These are phyloP conservation scores for Labeo rohita DNA, from an alignment of 2,113 vertebrate species.

Conservation along the genomic window DNA sequence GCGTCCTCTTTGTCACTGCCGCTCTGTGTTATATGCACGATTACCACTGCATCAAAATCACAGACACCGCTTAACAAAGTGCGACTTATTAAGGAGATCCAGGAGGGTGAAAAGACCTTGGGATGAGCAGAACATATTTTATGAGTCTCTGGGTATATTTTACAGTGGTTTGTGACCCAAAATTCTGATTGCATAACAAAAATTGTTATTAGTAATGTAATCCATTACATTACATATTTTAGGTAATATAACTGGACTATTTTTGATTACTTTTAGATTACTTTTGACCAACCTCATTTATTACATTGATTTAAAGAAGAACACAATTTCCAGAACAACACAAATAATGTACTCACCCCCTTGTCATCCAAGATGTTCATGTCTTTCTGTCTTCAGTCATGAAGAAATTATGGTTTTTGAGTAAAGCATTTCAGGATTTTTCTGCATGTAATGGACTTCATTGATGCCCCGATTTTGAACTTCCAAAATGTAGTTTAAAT, in stretches of 20 bases:
- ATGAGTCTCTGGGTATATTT: background rate
- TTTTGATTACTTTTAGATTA: background rate
- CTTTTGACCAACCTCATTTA: too few species aligned
- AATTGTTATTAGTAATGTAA: background rate
- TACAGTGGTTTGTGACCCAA: background rate
- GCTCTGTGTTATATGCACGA: background rate
- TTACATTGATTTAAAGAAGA: too few species aligned
- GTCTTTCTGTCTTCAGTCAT: too few species aligned
- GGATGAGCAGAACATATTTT: background rate
- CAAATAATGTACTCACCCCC: too few species aligned
- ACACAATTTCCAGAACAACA: too few species aligned
- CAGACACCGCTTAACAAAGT: background rate
- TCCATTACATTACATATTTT: background rate
- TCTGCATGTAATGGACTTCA: too few species aligned
- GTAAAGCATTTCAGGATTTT: too few species aligned
- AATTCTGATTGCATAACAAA: background rate
- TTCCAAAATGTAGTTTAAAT: too few species aligned
- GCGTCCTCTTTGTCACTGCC: constrained; percentile 13
- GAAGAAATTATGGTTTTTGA: too few species aligned
- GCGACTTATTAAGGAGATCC: background rate
- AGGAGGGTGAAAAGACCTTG: background rate
- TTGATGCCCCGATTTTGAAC: too few species aligned
- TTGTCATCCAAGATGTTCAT: too few species aligned
- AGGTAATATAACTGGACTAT: background rate
- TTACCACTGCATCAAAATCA: background rate